Evolutionary conservation across 2,797 vertebrate genomes (phyloP).

Genomic region (Caiman crocodilus): DNA sequence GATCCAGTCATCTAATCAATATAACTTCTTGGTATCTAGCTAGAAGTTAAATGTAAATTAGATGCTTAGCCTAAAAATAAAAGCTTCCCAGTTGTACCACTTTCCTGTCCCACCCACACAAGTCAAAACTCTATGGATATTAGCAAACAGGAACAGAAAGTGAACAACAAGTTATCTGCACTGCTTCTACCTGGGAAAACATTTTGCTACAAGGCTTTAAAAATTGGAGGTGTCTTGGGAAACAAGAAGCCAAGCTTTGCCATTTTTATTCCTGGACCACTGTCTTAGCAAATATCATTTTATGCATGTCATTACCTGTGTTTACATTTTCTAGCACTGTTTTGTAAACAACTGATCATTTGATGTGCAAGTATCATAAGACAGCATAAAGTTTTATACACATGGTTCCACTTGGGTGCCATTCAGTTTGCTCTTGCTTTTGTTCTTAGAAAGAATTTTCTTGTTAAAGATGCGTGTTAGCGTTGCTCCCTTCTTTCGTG

Average conservation of each 20-base stretch:
- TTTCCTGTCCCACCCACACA: neutral
- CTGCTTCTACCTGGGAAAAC: neutral
- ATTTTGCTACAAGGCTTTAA: neutral
- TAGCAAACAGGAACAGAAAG: too few relatives aligned
- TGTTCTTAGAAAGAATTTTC: conserved; percentile 87
- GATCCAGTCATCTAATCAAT: neutral
- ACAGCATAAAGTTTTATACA: conserved; percentile 14
- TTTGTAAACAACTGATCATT: conserved; percentile 71
- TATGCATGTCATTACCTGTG: neutral
- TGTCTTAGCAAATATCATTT: neutral
- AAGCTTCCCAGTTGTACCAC: neutral
- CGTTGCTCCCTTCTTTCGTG: conserved; percentile 87
- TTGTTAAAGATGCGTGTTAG: conserved; percentile 89
- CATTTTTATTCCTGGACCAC: neutral
- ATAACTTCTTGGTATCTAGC: neutral
- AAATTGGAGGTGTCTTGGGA: neutral
- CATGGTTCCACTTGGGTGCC: conserved; percentile 75
- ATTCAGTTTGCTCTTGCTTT: conserved; percentile 86
- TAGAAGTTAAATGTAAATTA: neutral
- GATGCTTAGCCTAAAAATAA: neutral
- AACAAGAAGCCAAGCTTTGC: neutral
- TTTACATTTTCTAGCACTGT: conserved; percentile 29
- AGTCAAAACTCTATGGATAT: too few relatives aligned
- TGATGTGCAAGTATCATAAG: conserved; percentile 62
- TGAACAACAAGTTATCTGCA: neutral